Evolutionary conservation across 2,797 vertebrate species (phyloP).

Genomic region (Gymnocypris eckloni): DNA sequence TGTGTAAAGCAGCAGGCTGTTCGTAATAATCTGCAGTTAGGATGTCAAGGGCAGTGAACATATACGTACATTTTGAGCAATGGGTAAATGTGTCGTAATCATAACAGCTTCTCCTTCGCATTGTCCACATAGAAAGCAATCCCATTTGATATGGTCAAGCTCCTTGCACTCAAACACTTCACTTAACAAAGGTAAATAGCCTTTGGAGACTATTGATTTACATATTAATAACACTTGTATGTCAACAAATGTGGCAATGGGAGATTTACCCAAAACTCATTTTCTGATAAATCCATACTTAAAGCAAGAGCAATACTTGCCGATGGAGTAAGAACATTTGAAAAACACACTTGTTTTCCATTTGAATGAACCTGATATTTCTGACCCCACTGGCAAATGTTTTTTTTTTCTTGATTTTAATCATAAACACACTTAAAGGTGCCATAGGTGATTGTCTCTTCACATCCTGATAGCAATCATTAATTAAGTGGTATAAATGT

Average conservation of each 20-base stretch:
- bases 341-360: not conserved
- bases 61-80: not conserved
- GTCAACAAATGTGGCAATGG: not conserved
- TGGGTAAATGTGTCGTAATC: slow-evolving; percentile 25
- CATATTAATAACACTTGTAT: not conserved
- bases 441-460: too few relatives aligned
- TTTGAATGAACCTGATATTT: not conserved
- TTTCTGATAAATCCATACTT: not conserved
- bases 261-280: not conserved
- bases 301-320: too few relatives aligned
- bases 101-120: not conserved
- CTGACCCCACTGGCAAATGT: not conserved
- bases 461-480: too few relatives aligned
- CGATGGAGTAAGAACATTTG: too few relatives aligned
- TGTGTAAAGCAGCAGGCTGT: not conserved
- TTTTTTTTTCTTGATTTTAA: not conserved
- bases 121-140: slow-evolving; percentile 42
- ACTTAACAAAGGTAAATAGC: slow-evolving; percentile 65
- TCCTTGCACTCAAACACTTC: slow-evolving; percentile 51
- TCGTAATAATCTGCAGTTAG: not conserved
- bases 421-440: not conserved
- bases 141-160: slow-evolving; percentile 49
- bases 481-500: too few relatives aligned
- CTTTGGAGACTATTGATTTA: slow-evolving; percentile 77
- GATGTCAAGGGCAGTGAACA: not conserved